phyloP scores from a whole-genome alignment of 2,888 invertebrate species.

The Stenchaetothrips biformis region DNA sequence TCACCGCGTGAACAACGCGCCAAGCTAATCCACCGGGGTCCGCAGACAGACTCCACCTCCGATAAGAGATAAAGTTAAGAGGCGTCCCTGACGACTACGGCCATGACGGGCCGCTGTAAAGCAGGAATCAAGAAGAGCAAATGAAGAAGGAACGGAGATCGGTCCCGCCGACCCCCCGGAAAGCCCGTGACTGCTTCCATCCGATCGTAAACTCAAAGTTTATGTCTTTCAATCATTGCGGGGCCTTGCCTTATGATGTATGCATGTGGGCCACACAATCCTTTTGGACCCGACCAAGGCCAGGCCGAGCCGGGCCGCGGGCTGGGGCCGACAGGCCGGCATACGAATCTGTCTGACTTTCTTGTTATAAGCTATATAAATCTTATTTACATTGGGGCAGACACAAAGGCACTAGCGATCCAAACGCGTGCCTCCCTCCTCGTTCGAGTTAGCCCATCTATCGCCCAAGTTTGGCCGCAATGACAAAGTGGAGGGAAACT shows the following conservation, averaged over 20 bases:
- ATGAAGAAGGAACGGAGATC: background rate
- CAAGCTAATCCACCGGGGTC: no score
- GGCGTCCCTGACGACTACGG: no score
- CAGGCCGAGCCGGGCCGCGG: background rate
- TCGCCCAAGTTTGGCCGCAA: constrained; percentile 1
- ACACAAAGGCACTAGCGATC: background rate
- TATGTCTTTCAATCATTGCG: constrained; percentile 23
- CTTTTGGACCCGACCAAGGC: background rate
- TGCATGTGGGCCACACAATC: background rate
- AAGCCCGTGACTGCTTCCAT: background rate
- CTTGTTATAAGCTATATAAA: constrained; percentile 21
- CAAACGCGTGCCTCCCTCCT: background rate
- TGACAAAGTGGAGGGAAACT: background rate
- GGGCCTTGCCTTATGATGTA: background rate
- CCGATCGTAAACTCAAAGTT: background rate
- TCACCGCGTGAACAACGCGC: no score
- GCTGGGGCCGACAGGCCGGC: no score
- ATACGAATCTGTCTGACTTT: background rate
- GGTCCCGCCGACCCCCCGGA: background rate
- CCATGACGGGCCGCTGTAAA: background rate
- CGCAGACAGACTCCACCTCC: no score
- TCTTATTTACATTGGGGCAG: background rate
- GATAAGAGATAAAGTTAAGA: no score
- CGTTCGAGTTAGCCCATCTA: background rate
- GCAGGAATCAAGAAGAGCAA: background rate